phyloP scores from a whole-genome alignment of 2,113 vertebrate species.

The Proteles cristata region DNA sequence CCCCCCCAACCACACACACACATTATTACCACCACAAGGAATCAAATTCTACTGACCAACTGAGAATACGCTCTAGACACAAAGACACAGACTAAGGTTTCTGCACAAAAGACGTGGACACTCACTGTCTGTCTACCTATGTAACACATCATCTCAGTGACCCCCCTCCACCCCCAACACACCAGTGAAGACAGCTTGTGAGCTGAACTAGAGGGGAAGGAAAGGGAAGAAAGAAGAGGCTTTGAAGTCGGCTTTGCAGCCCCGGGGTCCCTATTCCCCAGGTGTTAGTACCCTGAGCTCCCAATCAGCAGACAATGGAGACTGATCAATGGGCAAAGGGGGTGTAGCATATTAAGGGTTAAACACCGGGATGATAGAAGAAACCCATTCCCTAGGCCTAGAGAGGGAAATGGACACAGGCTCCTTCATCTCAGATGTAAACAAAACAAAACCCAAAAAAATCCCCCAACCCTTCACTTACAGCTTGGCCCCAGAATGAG shows the following conservation, averaged over 20 bases:
- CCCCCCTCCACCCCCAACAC: background rate
- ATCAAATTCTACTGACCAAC: background rate
- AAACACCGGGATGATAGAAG: background rate
- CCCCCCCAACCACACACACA: too few species aligned
- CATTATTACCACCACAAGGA: background rate
- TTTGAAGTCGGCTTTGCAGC: slow-evolving; percentile 40
- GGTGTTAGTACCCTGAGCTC: slow-evolving; percentile 52
- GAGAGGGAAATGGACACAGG: background rate
- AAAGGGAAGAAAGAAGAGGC: background rate
- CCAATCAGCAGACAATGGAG: slow-evolving; percentile 54
- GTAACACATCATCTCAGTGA: background rate
- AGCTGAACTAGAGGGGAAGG: background rate
- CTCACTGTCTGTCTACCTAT: background rate
- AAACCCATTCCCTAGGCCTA: background rate
- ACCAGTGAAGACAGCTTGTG: slow-evolving; percentile 1
- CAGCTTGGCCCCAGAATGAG: background rate
- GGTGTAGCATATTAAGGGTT: background rate
- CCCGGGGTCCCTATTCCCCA: slow-evolving; percentile 22
- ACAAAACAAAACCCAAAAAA: slow-evolving; percentile 26
- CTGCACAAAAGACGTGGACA: slow-evolving; percentile 66
- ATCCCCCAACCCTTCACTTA: slow-evolving; percentile 10
- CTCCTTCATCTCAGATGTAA: background rate
- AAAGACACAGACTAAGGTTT: slow-evolving; percentile 54
- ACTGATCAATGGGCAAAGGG: slow-evolving; percentile 9
- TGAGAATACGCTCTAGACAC: slow-evolving; percentile 29